Base-by-base conservation (phyloP, 1,140 invertebrate species). In the Augochlora pura region DNA sequence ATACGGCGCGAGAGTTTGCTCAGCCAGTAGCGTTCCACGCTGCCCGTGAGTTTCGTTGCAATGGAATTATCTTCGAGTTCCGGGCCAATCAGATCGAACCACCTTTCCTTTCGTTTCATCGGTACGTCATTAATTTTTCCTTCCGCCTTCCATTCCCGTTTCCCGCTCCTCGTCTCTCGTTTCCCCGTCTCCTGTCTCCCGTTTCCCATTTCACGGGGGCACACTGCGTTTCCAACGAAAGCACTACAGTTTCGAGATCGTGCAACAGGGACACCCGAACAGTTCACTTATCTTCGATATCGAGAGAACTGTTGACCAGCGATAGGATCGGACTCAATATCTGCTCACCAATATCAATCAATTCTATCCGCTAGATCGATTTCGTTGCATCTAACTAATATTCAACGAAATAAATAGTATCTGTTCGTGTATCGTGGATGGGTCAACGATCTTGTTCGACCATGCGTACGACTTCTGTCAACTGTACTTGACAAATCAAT, bases 21-120 rank as follows among this genome's bases (percentile, higher is more conserved):
- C 16, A 23, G 8, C 18, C 38, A 65, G 21, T 38, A 65, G 42
- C 14, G 63, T 42, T 65, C 63, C n/a, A 65, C 63, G 42, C 16
- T 65, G n/a, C 23, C n/a, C 8, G 46, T 32, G 25, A 68, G 52
- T 21, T 54, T 49, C 49, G 32, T 68, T 32, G 25, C 25, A 42
- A 18, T 6, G 8, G 9, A 38, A 18, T 49, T 25, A 49, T 66
- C n/a, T 21, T 54, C 0, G 10, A 8, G 54, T n/a, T 23, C n/a
- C 0, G 5, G 10, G 16, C 18, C 1, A 38, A 21, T 27, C 42
- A 14, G 18, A 38, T 21, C 57, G 18, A 14, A 16, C 23, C 23
- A 46, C 16, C 16, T 72, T 72, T 32, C 39, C 39, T 25, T 16
- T 60, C 69, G 39, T 72, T 62, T 46, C 59, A 27, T 62, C 39